Evolutionary conservation across 2,113 vertebrate species (phyloP).

Genomic region (Dryoscopus gambensis): DNA sequence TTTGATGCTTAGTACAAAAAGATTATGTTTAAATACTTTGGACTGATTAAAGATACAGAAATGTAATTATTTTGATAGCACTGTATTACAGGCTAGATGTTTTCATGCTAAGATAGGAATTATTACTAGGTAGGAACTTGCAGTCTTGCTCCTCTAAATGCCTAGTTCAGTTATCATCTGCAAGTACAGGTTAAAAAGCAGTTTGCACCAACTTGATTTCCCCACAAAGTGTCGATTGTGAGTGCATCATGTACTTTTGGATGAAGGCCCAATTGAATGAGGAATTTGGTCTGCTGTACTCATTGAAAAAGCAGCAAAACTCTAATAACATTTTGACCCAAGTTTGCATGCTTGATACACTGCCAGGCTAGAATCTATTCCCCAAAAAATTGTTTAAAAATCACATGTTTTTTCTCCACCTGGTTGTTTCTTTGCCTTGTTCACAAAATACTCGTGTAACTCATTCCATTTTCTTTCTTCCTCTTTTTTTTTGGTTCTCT

Average conservation of each 20-base stretch:
- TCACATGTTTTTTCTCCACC: fast-evolving
- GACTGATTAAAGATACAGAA: neutral
- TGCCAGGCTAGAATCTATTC: neutral
- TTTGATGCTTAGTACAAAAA: neutral
- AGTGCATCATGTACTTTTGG: neutral
- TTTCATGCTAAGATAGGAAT: neutral
- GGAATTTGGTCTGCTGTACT: neutral
- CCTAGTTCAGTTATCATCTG: neutral
- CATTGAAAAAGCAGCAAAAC: neutral
- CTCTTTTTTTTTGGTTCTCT: neutral
- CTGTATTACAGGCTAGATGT: neutral
- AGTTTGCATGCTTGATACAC: neutral
- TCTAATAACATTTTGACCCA: neutral
- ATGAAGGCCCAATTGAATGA: neutral
- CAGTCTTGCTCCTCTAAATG: neutral
- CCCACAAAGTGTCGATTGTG: neutral
- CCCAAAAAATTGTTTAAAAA: neutral
- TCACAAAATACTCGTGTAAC: neutral
- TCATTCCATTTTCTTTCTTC: neutral
- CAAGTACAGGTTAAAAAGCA: neutral
- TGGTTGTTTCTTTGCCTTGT: neutral
- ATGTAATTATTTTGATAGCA: neutral
- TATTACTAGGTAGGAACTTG: neutral
- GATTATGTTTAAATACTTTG: neutral
- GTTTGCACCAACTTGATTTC: neutral